Conservation (phyloP, 2,113 vertebrate genomes). For the Melospiza georgiana region DNA sequence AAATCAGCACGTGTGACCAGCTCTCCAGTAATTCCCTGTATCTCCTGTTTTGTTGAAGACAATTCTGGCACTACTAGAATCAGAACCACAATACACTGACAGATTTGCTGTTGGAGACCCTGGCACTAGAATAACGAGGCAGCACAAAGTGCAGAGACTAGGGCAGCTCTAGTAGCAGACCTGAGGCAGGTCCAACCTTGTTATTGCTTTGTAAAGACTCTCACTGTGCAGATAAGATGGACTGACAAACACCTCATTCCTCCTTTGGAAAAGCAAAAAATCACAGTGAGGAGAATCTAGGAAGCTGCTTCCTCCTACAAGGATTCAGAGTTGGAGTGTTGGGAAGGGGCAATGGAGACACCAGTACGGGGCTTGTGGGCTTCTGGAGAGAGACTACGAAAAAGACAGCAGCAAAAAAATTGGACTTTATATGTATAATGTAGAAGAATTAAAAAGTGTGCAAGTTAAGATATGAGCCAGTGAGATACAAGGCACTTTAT, state of each 20-base stretch:
- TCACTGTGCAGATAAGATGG: background rate
- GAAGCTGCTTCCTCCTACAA: background rate
- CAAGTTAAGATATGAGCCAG: background rate
- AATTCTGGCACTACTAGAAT: background rate
- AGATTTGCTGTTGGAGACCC: background rate
- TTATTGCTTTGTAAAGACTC: background rate
- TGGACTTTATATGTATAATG: background rate
- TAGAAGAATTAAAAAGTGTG: background rate
- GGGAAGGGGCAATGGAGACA: background rate
- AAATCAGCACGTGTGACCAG: background rate
- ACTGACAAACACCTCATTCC: background rate
- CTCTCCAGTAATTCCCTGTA: background rate
- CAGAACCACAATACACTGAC: background rate
- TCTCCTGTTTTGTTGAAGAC: background rate
- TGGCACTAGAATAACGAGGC: background rate
- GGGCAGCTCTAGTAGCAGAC: background rate
- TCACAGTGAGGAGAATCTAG: background rate
- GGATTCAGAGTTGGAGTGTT: rapidly evolving
- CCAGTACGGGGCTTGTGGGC: rapidly evolving
- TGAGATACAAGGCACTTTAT: background rate
- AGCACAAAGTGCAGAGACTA: background rate
- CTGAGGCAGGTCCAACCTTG: background rate
- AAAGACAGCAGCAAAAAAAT: background rate
- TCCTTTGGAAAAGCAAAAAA: background rate
- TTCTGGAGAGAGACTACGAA: background rate